These are phyloP conservation scores for Azorinus chamasolen DNA, from an alignment of 2,888 invertebrate genomes.

Conservation along the genomic window DNA sequence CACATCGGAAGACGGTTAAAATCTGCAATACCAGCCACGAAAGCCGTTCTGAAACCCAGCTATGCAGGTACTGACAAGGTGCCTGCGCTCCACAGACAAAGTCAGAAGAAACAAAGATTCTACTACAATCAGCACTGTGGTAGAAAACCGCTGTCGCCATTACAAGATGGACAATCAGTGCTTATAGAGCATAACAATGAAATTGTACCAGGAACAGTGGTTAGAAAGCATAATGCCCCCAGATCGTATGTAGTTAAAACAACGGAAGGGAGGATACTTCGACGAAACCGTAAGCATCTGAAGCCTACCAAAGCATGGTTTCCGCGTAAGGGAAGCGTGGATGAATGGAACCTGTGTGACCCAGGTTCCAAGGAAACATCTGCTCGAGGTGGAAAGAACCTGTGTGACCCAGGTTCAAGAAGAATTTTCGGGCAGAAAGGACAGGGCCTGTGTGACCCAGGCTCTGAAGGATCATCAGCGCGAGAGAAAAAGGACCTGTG, in stretches of 20 bases:
- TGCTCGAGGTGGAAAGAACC: no score
- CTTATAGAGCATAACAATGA: slow-evolving; percentile 12
- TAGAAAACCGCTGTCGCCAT: neutral
- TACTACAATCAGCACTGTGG: slow-evolving; percentile 4
- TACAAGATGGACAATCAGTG: neutral
- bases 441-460: no score
- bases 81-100: neutral
- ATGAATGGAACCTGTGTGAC: no score
- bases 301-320: slow-evolving; percentile 11
- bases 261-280: neutral
- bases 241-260: slow-evolving; percentile 12
- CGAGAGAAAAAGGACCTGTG: no score
- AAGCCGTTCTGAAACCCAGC: slow-evolving; percentile 4
- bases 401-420: no score
- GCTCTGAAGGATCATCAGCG: no score
- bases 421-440: no score
- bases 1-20: slow-evolving; percentile 10
- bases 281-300: slow-evolving; percentile 10
- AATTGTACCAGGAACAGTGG: slow-evolving; percentile 9
- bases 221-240: neutral
- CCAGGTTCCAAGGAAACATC: no score
- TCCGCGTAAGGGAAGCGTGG: no score
- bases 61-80: neutral
- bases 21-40: slow-evolving; percentile 3
- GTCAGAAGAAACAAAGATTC: slow-evolving; percentile 7